A percentile compares a stretch with the other conserved stretches of the same genome.
Conservation (phyloP, 2,888 invertebrate genomes). For the Cephus nigrinus region DNA sequence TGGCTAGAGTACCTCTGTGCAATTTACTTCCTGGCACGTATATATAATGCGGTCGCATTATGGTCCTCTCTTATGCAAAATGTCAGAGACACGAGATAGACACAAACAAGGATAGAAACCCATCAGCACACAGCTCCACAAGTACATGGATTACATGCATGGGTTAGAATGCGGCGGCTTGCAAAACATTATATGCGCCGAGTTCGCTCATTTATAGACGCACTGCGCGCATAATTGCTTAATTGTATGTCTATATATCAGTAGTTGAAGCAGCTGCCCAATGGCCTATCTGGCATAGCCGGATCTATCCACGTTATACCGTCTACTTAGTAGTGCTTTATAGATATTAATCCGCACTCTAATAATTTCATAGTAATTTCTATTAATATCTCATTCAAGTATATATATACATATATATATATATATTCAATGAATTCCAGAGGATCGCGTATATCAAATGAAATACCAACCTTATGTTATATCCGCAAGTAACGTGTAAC, state of each 20-base stretch:
- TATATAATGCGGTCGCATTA: slow-evolving; percentile 7
- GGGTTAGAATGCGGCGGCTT: neutral
- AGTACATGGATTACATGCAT: neutral
- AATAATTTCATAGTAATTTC: neutral
- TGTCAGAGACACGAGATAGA: neutral
- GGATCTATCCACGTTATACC: neutral
- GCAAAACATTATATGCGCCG: slow-evolving; percentile 4
- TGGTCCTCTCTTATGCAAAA: neutral
- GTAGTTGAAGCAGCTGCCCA: slow-evolving; percentile 12
- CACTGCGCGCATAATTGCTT: slow-evolving; percentile 20
- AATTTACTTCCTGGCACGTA: slow-evolving; percentile 20
- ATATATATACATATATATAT: neutral
- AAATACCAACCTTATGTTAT: neutral
- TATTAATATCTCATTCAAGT: neutral
- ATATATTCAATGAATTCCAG: neutral
- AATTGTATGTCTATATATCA: slow-evolving; percentile 23
- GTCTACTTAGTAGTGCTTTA: neutral
- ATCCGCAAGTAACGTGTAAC: neutral
- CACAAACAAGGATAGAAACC: neutral
- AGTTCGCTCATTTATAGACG: slow-evolving; percentile 13
- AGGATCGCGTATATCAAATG: neutral
- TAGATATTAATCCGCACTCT: neutral
- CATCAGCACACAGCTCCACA: neutral
- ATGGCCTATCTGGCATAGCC: neutral
- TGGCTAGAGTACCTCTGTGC: neutral